Conservation (phyloP, 1,140 invertebrate genomes). For the Metopolophium dirhodum region DNA sequence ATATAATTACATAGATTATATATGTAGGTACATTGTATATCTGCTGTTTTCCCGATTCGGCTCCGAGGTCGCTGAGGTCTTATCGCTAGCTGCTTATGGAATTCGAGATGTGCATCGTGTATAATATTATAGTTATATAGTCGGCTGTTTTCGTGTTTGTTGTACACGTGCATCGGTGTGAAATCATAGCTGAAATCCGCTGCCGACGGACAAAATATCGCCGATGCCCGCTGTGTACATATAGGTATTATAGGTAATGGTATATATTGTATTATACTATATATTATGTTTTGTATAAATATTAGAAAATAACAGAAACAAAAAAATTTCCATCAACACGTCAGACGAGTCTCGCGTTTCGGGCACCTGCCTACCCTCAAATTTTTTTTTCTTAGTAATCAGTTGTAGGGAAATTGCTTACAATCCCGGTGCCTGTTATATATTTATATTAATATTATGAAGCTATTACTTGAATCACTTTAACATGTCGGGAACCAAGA, state of each 20-base stretch:
- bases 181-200: background rate
- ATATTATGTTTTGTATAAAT: background rate
- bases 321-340: background rate
- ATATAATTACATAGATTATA: background rate
- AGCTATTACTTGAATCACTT: no score
- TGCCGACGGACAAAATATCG: background rate
- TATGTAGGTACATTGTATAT: background rate
- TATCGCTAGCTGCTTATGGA: conserved; percentile 33
- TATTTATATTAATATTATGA: no score
- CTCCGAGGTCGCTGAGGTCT: background rate
- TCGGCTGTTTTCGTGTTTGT: background rate
- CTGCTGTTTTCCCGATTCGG: background rate
- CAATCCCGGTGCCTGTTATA: no score
- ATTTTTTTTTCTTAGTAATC: no score
- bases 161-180: background rate
- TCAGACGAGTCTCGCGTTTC: background rate
- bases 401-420: no score
- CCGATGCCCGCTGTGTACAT: background rate
- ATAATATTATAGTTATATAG: background rate
- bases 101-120: background rate
- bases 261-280: background rate
- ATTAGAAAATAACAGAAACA: background rate
- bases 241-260: background rate
- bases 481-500: no score
- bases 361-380: no score